Conservation (phyloP, 2,113 vertebrate genomes). For the Onychostruthus taczanowskii region DNA sequence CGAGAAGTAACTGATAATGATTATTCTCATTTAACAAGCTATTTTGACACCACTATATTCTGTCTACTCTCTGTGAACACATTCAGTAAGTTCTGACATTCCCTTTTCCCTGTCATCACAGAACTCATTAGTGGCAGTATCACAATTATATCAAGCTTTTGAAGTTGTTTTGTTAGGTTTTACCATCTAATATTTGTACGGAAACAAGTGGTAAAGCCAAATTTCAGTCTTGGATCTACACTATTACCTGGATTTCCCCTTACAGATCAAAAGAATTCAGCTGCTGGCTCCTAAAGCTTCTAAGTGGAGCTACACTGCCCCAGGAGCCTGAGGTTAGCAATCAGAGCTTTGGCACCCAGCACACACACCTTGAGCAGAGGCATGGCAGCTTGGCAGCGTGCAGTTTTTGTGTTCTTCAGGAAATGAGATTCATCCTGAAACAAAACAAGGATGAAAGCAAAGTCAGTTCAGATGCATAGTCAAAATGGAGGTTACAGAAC, state of each 20-base stretch:
- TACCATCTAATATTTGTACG: neutral
- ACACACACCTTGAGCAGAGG: constrained; percentile 88
- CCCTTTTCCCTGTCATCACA: neutral
- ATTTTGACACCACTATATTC: neutral
- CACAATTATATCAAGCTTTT: neutral
- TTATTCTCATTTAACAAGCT: neutral
- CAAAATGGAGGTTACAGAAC: neutral
- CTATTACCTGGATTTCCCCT: neutral
- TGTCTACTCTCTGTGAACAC: neutral
- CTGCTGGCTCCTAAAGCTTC: neutral
- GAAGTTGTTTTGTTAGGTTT: neutral
- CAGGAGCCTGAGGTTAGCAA: neutral
- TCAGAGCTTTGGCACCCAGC: neutral
- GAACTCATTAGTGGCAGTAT: neutral
- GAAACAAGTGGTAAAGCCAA: neutral
- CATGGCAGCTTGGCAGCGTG: constrained; percentile 88
- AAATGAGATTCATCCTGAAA: constrained; percentile 96
- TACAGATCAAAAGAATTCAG: neutral
- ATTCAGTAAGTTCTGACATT: neutral
- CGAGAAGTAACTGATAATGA: neutral
- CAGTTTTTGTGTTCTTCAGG: constrained; percentile 93
- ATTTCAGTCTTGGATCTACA: neutral
- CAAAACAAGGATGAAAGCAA: constrained; percentile 6
- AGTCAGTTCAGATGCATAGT: neutral
- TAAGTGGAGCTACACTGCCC: neutral